Percentiles rank a stretch among this genome's conserved stretches.
These are phyloP conservation scores for Aphidius ervi DNA, from an alignment of 1,140 invertebrate species.

Conservation along the genomic window DNA sequence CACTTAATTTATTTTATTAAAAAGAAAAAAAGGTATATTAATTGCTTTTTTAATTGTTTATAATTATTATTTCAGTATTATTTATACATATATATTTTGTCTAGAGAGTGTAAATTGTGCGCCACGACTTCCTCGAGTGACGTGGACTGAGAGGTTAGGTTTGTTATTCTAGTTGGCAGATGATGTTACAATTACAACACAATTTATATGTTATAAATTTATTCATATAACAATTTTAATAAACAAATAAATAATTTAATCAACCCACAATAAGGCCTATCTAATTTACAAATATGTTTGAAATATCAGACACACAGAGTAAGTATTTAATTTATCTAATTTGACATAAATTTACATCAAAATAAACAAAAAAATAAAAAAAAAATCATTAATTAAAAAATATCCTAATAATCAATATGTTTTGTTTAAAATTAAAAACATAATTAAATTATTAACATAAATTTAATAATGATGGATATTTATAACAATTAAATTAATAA, in stretches of 20 bases:
- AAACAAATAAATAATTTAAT: constrained; percentile 4
- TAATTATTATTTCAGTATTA: too few relatives aligned
- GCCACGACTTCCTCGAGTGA: constrained; percentile 35
- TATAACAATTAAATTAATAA: not conserved
- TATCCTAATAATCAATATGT: constrained; percentile 16
- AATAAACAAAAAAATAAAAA: constrained; percentile 7
- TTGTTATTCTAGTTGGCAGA: constrained; percentile 19
- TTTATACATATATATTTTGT: too few relatives aligned
- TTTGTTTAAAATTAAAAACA: constrained; percentile 6
- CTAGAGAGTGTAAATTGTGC: not conserved
- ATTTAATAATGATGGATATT: not conserved
- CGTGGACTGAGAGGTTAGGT: constrained; percentile 50
- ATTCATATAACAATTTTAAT: not conserved
- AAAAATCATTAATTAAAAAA: too few relatives aligned
- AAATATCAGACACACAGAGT: constrained; percentile 72
- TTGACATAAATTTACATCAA: too few relatives aligned
- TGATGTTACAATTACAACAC: not conserved
- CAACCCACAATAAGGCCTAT: not conserved
- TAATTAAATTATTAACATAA: not conserved
- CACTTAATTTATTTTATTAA: too few relatives aligned
- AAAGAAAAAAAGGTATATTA: not conserved
- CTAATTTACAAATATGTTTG: constrained; percentile 57
- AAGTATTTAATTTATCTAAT: constrained; percentile 38
- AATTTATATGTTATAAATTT: too few relatives aligned
- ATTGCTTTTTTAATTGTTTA: not conserved